phyloP scores from a whole-genome alignment of 23 tunicate genomes.

The Halocynthia aurantium region DNA sequence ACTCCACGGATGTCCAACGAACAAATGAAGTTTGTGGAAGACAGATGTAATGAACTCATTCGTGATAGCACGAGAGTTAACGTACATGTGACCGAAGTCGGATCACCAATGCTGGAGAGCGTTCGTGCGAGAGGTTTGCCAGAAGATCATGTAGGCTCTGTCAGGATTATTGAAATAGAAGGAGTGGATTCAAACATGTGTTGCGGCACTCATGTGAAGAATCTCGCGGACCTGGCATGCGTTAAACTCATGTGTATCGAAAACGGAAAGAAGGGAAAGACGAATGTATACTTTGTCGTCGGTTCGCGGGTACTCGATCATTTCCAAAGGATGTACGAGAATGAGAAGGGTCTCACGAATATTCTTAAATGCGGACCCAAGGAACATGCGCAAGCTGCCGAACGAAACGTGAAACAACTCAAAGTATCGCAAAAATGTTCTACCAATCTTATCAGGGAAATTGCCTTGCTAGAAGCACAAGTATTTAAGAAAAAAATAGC shows the following conservation, averaged over 20 bases:
- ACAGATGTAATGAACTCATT: constrained; percentile 45
- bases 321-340: constrained; percentile 33
- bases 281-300: constrained; percentile 67
- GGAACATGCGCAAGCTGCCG: constrained; percentile 54
- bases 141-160: constrained; percentile 86
- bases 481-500: not conserved
- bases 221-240: constrained; percentile 66
- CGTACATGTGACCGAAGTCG: constrained; percentile 74
- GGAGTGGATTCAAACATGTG: constrained; percentile 94
- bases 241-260: constrained; percentile 66
- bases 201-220: constrained; percentile 93
- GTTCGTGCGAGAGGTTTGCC: constrained; percentile 83
- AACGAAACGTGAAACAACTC: constrained; percentile 58
- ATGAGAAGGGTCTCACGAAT: constrained; percentile 55
- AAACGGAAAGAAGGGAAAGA: constrained; percentile 94
- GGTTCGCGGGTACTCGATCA: constrained; percentile 58
- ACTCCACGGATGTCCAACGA: constrained; percentile 27
- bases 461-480: constrained; percentile 68
- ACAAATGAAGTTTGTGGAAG: constrained; percentile 50
- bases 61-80: constrained; percentile 34
- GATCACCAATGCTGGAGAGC: constrained; percentile 39
- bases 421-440: constrained; percentile 35
- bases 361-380: constrained; percentile 79
- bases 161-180: constrained; percentile 81
- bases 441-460: constrained; percentile 39